phyloP scores from a whole-genome alignment of 2,888 invertebrate genomes.

The Thereva nobilitata region DNA sequence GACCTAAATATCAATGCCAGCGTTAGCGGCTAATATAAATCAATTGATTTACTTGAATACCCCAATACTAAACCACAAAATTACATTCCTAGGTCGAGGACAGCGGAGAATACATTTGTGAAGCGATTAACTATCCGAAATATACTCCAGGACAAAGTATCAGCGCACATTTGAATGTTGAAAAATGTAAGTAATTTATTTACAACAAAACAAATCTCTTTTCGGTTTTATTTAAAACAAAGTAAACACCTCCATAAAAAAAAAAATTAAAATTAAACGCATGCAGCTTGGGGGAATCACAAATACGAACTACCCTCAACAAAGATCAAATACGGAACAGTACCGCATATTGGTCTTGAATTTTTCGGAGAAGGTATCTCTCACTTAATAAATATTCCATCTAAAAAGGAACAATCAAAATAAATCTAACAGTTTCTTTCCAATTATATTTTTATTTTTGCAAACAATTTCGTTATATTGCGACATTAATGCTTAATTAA shows the following conservation, averaged over 20 bases:
- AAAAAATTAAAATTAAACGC: slow-evolving; percentile 31
- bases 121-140: slow-evolving; percentile 70
- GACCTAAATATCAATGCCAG: too few species aligned
- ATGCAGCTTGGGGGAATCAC: slow-evolving; percentile 57
- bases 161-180: slow-evolving; percentile 73
- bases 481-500: background rate
- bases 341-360: slow-evolving; percentile 64
- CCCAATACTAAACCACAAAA: background rate
- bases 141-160: slow-evolving; percentile 68
- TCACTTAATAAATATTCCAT: background rate
- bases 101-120: slow-evolving; percentile 82
- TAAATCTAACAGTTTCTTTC: background rate
- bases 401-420: slow-evolving; percentile 2
- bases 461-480: background rate
- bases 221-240: background rate
- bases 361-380: slow-evolving; percentile 64
- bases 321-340: slow-evolving; percentile 63
- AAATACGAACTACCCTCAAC: slow-evolving; percentile 51
- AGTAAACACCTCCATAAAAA: background rate
- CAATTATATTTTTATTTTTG: background rate
- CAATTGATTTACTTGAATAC: background rate
- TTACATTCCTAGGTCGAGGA: slow-evolving; percentile 64
- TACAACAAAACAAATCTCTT: background rate
- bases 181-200: slow-evolving; percentile 69
- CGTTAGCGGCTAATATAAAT: background rate